These are phyloP conservation scores for Simalia tracyae DNA, from an alignment of 2,797 vertebrate species.

Conservation along the genomic window DNA sequence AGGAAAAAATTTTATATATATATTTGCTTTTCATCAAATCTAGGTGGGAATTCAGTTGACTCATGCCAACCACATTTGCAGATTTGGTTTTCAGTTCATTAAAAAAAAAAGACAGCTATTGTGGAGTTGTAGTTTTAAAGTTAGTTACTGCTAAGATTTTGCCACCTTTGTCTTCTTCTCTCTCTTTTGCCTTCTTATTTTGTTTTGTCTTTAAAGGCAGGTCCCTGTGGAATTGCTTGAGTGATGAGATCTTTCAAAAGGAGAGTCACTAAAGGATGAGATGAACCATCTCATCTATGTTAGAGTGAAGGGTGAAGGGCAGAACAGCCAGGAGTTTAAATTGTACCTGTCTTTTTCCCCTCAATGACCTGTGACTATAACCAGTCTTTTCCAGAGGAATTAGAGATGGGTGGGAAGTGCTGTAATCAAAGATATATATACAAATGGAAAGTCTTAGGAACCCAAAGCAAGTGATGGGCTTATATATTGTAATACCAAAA, in stretches of 20 bases:
- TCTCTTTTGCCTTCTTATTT: not conserved
- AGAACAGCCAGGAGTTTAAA: slow-evolving; percentile 50
- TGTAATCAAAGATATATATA: slow-evolving; percentile 65
- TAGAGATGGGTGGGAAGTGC: not conserved
- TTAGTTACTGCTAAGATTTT: not conserved
- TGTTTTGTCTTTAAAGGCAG: slow-evolving; percentile 11
- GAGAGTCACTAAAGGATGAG: not conserved
- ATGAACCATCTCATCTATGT: slow-evolving; percentile 34
- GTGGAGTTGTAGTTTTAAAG: slow-evolving; percentile 19
- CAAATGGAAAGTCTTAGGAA: slow-evolving; percentile 67
- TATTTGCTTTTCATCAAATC: not conserved
- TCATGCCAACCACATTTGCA: not conserved
- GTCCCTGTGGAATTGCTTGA: accelerated
- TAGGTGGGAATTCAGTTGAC: not conserved
- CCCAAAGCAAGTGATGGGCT: not conserved
- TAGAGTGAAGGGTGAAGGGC: slow-evolving; percentile 68
- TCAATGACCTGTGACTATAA: slow-evolving; percentile 53
- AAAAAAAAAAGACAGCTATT: slow-evolving; percentile 22
- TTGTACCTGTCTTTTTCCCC: slow-evolving; percentile 63
- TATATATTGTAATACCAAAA: not conserved
- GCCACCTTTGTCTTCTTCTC: not conserved
- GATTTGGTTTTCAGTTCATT: slow-evolving; percentile 35
- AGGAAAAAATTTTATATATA: slow-evolving; percentile 33
- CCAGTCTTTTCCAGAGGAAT: not conserved
- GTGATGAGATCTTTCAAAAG: not conserved